phyloP scores from a whole-genome alignment of 1,140 invertebrate genomes.

The Leptinotarsa texana region DNA sequence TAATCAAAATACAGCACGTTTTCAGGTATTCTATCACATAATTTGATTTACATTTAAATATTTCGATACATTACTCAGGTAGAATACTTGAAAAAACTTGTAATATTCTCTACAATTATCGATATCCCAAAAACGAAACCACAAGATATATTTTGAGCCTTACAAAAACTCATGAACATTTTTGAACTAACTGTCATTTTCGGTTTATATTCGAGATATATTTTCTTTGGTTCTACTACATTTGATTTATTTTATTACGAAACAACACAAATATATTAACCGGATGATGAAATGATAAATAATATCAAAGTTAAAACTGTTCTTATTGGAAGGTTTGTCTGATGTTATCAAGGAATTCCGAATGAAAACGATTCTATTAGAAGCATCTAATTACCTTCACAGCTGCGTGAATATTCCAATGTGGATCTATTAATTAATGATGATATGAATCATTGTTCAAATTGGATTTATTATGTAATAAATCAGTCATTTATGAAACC shows the following conservation, averaged over 20 bases:
- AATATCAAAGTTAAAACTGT: too few species aligned
- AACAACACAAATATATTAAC: too few species aligned
- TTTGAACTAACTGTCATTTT: not conserved
- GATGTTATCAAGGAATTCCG: too few species aligned
- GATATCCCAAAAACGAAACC: slow-evolving; percentile 3
- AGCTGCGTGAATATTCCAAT: too few species aligned
- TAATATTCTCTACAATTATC: not conserved
- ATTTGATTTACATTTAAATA: not conserved
- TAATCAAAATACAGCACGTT: slow-evolving; percentile 38
- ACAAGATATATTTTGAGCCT: not conserved
- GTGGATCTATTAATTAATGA: too few species aligned
- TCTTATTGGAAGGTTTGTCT: too few species aligned
- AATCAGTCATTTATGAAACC: not conserved
- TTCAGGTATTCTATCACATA: not conserved
- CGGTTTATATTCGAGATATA: not conserved
- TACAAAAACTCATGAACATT: not conserved
- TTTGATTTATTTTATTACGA: too few species aligned
- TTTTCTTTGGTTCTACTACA: too few species aligned
- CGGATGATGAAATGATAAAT: too few species aligned
- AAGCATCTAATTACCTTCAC: too few species aligned
- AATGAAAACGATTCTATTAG: too few species aligned
- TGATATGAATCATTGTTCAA: not conserved
- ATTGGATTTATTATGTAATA: not conserved
- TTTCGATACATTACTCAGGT: not conserved
- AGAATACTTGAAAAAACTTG: not conserved